A percentile compares a stretch with the other conserved stretches of the same genome.
Conservation (phyloP, 2,888 invertebrate species). For the Sinhomidia bicolor region DNA sequence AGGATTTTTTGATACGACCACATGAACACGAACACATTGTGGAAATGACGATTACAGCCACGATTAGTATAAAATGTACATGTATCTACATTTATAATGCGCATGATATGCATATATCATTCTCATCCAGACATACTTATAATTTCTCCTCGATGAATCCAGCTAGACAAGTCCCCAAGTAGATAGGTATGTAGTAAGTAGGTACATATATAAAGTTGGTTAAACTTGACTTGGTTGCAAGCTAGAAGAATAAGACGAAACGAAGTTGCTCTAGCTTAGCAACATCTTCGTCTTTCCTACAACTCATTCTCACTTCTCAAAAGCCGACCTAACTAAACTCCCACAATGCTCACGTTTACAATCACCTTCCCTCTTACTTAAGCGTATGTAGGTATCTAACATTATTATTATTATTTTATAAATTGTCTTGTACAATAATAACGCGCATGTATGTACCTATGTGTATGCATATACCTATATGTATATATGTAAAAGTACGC, state of each 20-base stretch:
- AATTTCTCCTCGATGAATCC: conserved; percentile 47
- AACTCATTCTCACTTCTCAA: conserved; percentile 8
- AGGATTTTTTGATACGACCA: conserved; percentile 26
- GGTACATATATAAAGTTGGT: not conserved
- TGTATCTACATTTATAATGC: not conserved
- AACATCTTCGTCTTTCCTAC: conserved; percentile 6
- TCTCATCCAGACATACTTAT: conserved; percentile 40
- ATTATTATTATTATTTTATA: not conserved
- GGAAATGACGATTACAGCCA: conserved; percentile 39
- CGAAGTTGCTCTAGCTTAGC: conserved; percentile 9
- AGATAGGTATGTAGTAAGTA: not conserved
- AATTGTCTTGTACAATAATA: conserved; percentile 27
- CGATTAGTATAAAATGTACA: conserved; percentile 36
- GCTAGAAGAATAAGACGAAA: not conserved
- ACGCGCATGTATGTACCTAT: not conserved
- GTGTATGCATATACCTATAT: not conserved
- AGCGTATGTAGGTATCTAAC: not conserved
- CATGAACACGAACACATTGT: conserved; percentile 37
- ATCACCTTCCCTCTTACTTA: not conserved
- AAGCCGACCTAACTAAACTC: conserved; percentile 33
- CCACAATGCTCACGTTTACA: conserved; percentile 49
- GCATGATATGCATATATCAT: conserved; percentile 40
- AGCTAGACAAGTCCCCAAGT: conserved; percentile 51
- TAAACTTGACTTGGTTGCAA: conserved; percentile 40
- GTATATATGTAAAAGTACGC: conserved; percentile 24